Conservation (phyloP, 1,140 invertebrate species). For the Zophobas atratus region DNA sequence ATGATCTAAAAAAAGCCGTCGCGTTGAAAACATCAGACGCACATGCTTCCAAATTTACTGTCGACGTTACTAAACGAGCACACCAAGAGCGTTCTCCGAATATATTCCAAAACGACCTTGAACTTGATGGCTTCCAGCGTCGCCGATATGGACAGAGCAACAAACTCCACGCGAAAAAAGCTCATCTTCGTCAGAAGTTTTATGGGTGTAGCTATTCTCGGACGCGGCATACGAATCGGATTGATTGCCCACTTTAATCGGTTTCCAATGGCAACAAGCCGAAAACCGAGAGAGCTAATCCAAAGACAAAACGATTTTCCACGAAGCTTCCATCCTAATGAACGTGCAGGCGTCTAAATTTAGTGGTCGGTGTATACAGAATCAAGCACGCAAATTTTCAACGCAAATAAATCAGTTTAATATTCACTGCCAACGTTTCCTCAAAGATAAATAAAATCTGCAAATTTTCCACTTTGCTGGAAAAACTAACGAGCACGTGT, state of each 20-base stretch:
- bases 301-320: conserved; percentile 29
- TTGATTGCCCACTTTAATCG: conserved; percentile 33
- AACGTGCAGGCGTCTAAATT: conserved; percentile 43
- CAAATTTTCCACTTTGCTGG: conserved; percentile 3
- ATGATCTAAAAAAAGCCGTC: conserved; percentile 36
- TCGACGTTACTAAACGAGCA: conserved; percentile 41
- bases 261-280: conserved; percentile 33
- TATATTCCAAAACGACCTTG: conserved; percentile 40
- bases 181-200: neutral
- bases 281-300: conserved; percentile 12
- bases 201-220: conserved; percentile 6
- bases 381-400: conserved; percentile 44
- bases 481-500: conserved; percentile 3
- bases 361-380: conserved; percentile 43
- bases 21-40: conserved; percentile 40
- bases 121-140: conserved; percentile 36
- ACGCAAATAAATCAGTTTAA: conserved; percentile 48
- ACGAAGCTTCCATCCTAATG: conserved; percentile 17
- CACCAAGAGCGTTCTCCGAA: conserved; percentile 45
- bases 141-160: conserved; percentile 37
- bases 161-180: conserved; percentile 26
- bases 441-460: conserved; percentile 25
- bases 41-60: conserved; percentile 47
- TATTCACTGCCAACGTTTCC: conserved; percentile 45
- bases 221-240: conserved; percentile 1